Percentiles rank a stretch among this genome's conserved stretches.
Conservation (phyloP, 2,113 vertebrate genomes). For the Pomatostomus ruficeps region DNA sequence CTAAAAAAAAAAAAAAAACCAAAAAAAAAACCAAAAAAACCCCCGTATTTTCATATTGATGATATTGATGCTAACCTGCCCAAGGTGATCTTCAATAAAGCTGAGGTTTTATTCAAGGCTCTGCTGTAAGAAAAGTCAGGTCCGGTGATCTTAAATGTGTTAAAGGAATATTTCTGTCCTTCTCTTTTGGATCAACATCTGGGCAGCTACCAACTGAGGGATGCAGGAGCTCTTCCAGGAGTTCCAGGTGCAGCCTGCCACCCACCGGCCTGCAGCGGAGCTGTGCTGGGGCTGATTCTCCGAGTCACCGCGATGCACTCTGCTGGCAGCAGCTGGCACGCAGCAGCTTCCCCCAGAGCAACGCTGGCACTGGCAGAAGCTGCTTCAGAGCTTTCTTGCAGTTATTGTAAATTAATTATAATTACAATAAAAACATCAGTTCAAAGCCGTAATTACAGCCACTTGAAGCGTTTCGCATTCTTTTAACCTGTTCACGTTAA, state of each 20-base stretch:
- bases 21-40: too few relatives aligned
- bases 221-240: neutral
- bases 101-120: neutral
- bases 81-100: neutral
- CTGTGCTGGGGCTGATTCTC: neutral
- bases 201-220: neutral
- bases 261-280: constrained; percentile 6
- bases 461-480: neutral
- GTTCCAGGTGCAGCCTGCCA: constrained; percentile 11
- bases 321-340: neutral
- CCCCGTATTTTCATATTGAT: neutral
- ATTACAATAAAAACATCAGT: neutral
- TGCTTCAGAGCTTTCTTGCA: neutral
- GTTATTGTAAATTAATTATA: neutral
- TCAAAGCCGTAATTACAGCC: neutral
- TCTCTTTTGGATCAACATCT: neutral
- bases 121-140: neutral
- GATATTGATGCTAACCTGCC: too few relatives aligned
- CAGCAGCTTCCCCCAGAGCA: neutral
- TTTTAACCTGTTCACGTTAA: neutral
- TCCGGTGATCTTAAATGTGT: neutral
- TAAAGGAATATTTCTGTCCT: neutral
- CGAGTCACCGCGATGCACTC: neutral
- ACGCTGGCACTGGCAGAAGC: rapidly evolving
- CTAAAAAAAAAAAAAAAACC: too few relatives aligned